phyloP scores from a whole-genome alignment of 2,888 invertebrate genomes.

The Siphlonurus alternatus region DNA sequence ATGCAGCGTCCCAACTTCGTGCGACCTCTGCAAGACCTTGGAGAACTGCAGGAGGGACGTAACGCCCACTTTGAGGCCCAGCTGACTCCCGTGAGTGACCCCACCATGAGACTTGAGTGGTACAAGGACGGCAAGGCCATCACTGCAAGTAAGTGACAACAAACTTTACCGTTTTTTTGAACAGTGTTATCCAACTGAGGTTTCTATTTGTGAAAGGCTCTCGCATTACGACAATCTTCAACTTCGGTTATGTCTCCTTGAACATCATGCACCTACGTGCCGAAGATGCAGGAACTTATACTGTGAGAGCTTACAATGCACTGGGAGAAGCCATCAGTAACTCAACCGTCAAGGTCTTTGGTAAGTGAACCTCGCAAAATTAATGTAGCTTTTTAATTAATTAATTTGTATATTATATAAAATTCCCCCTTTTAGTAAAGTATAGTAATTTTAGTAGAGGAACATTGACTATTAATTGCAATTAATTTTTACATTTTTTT shows the following conservation, averaged over 20 bases:
- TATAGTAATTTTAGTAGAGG: too few relatives aligned
- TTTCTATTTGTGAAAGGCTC: slow-evolving; percentile 34
- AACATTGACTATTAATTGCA: neutral
- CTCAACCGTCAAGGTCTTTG: slow-evolving; percentile 55
- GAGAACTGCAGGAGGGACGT: slow-evolving; percentile 74
- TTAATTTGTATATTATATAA: neutral
- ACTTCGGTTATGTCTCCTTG: slow-evolving; percentile 97
- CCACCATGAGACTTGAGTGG: slow-evolving; percentile 90
- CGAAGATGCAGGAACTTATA: slow-evolving; percentile 94
- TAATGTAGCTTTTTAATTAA: neutral
- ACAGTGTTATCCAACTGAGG: neutral
- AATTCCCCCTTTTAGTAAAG: too few relatives aligned
- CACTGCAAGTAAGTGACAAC: slow-evolving; percentile 55
- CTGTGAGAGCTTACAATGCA: slow-evolving; percentile 78
- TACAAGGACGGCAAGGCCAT: slow-evolving; percentile 88
- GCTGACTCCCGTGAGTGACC: slow-evolving; percentile 79
- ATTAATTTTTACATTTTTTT: neutral
- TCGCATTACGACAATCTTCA: slow-evolving; percentile 92
- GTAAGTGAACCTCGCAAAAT: slow-evolving; percentile 19
- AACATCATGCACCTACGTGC: slow-evolving; percentile 96
- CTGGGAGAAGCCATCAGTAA: slow-evolving; percentile 80
- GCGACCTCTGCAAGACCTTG: slow-evolving; percentile 69
- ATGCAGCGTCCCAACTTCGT: slow-evolving; percentile 73
- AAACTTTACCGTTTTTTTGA: neutral
- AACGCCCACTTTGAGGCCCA: slow-evolving; percentile 90